Percentiles rank a stretch among this genome's conserved stretches.
Conservation (phyloP, 2,113 vertebrate genomes). For the Macquaria australasica region DNA sequence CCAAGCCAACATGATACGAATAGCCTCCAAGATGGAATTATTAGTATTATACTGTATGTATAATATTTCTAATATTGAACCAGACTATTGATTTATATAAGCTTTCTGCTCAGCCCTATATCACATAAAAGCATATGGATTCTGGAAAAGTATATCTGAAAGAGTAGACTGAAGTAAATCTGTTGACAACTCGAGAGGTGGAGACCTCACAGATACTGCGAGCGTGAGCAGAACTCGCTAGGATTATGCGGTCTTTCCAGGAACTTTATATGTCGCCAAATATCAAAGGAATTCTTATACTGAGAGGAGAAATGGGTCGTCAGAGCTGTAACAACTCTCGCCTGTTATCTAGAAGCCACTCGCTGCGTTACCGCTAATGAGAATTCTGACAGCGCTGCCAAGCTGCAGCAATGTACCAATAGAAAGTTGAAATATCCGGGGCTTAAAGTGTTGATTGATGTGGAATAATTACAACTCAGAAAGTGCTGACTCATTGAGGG, state of each 20-base stretch:
- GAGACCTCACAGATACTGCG: constrained; percentile 27
- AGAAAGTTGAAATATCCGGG: neutral
- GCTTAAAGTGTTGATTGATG: constrained; percentile 21
- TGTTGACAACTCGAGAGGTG: constrained; percentile 12
- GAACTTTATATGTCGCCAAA: constrained; percentile 34
- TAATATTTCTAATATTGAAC: neutral
- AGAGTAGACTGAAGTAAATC: constrained; percentile 9
- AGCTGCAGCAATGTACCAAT: constrained; percentile 16
- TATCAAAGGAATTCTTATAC: constrained; percentile 43
- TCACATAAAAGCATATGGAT: constrained; percentile 17
- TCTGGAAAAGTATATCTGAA: constrained; percentile 4
- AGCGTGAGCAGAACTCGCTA: constrained; percentile 1
- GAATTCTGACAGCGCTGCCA: constrained; percentile 43
- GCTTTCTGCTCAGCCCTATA: constrained; percentile 1
- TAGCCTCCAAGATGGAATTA: constrained; percentile 28
- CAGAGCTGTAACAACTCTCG: constrained; percentile 44
- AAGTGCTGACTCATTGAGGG: constrained; percentile 7
- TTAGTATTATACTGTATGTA: neutral
- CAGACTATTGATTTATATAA: constrained; percentile 42
- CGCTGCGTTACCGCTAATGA: constrained; percentile 65
- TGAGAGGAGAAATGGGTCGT: constrained; percentile 35
- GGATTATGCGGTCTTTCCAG: constrained; percentile 26
- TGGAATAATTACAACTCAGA: constrained; percentile 33
- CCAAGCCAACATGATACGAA: constrained; percentile 39
- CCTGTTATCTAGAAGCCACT: constrained; percentile 53